Evolutionary conservation across 2,888 invertebrate species (phyloP).

Genomic region (Thecophora atra): DNA sequence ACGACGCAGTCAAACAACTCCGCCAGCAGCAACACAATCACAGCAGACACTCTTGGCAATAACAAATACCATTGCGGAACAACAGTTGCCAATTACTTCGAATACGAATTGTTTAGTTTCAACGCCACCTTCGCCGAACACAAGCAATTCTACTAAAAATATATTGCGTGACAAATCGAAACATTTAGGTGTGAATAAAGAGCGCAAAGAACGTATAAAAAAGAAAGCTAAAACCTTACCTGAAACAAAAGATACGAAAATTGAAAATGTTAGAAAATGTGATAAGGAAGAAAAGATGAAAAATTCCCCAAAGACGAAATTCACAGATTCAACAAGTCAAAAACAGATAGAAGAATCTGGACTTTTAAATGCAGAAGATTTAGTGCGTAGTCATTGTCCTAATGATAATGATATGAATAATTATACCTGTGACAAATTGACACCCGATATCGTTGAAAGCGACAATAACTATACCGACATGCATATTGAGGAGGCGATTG

Average conservation of each 20-base stretch:
- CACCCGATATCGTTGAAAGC: background rate
- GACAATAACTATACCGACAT: slow-evolving; percentile 59
- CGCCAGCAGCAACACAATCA: slow-evolving; percentile 50
- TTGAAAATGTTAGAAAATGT: background rate
- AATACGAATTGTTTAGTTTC: slow-evolving; percentile 49
- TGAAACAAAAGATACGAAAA: slow-evolving; percentile 6
- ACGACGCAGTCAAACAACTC: slow-evolving; percentile 68
- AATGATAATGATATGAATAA: background rate
- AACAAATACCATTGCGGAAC: slow-evolving; percentile 39
- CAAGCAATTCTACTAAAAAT: slow-evolving; percentile 48
- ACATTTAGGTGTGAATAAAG: slow-evolving; percentile 39
- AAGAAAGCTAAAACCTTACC: slow-evolving; percentile 41
- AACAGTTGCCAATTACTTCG: slow-evolving; percentile 50
- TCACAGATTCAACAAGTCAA: background rate
- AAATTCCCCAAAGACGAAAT: background rate
- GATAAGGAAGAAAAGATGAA: background rate
- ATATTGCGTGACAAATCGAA: slow-evolving; percentile 47
- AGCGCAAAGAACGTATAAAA: slow-evolving; percentile 53
- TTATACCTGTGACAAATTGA: background rate
- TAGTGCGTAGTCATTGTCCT: background rate
- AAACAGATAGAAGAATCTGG: background rate
- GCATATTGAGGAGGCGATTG: slow-evolving; percentile 67
- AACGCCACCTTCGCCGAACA: slow-evolving; percentile 48
- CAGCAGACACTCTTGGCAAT: slow-evolving; percentile 11
- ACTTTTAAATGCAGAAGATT: background rate